These are phyloP conservation scores for Sparus aurata DNA, from an alignment of 2,797 vertebrate genomes.

Conservation along the genomic window DNA sequence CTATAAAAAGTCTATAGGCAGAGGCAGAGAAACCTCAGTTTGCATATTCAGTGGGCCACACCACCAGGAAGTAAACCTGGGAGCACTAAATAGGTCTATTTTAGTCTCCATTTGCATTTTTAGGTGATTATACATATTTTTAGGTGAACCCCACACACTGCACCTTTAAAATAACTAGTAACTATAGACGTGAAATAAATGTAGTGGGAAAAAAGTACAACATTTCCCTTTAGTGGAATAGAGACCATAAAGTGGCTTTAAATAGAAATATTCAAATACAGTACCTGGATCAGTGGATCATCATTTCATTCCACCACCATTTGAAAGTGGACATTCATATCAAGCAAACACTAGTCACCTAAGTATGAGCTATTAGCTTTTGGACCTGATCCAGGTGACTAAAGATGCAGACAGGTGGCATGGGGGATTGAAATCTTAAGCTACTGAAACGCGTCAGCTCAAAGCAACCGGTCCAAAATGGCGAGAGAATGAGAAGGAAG, in stretches of 20 bases:
- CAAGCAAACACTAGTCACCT: not conserved
- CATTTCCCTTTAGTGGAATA: not conserved
- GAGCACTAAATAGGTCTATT: no score
- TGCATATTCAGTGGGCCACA: no score
- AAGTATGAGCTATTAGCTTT: conserved; percentile 13
- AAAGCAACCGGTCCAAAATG: conserved; percentile 57
- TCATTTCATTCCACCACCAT: not conserved
- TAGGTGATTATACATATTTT: no score
- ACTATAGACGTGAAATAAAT: not conserved
- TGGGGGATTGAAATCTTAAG: conserved; percentile 37
- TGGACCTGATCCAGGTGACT: conserved; percentile 24
- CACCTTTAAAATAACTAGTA: no score
- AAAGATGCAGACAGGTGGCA: conserved; percentile 17
- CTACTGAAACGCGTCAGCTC: conserved; percentile 43
- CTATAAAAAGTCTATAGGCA: no score
- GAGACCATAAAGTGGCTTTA: not conserved
- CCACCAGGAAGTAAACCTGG: no score
- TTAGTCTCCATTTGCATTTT: no score
- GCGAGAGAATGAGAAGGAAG: conserved; percentile 50
- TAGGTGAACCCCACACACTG: no score
- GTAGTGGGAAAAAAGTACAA: not conserved
- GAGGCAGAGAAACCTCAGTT: no score
- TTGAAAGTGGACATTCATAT: conserved; percentile 7
- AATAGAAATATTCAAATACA: not conserved
- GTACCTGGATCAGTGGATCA: not conserved